Conservation (phyloP, 2,797 vertebrate genomes). For the Anniella stebbinsi region DNA sequence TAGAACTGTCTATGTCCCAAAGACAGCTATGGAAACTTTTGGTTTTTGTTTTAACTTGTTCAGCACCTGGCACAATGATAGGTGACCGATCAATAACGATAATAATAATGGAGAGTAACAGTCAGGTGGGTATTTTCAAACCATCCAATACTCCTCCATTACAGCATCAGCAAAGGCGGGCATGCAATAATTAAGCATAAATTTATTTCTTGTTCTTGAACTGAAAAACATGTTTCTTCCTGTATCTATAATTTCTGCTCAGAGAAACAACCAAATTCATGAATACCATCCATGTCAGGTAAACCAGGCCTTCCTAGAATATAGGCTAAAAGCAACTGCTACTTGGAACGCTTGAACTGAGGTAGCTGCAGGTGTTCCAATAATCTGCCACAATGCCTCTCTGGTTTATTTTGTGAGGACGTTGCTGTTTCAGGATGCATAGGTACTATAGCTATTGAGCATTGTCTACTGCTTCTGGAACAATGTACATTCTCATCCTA, state of each 20-base stretch:
- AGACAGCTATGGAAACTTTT: not conserved
- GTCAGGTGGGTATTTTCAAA: conserved; percentile 33
- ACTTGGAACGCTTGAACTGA: not conserved
- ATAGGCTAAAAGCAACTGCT: not conserved
- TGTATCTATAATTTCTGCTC: not conserved
- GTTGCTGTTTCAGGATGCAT: not conserved
- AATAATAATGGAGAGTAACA: conserved; percentile 6
- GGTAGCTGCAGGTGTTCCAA: not conserved
- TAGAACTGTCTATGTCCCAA: not conserved
- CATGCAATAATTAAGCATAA: conserved; percentile 41
- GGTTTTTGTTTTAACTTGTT: not conserved
- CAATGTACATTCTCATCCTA: not conserved
- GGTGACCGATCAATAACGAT: not conserved
- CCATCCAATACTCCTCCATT: conserved; percentile 58
- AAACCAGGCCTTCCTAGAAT: conserved; percentile 6
- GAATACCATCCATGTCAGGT: not conserved
- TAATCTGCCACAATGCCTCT: not conserved
- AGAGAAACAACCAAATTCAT: not conserved
- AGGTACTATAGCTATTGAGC: not conserved
- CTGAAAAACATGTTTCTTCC: not conserved
- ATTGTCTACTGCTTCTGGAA: conserved; percentile 24
- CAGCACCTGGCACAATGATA: not conserved
- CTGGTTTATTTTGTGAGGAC: not conserved
- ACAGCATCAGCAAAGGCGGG: conserved; percentile 52
- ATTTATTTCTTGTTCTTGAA: conserved; percentile 48